These are phyloP conservation scores for Rotaria socialis DNA, from an alignment of 2,888 invertebrate genomes.

Conservation along the genomic window DNA sequence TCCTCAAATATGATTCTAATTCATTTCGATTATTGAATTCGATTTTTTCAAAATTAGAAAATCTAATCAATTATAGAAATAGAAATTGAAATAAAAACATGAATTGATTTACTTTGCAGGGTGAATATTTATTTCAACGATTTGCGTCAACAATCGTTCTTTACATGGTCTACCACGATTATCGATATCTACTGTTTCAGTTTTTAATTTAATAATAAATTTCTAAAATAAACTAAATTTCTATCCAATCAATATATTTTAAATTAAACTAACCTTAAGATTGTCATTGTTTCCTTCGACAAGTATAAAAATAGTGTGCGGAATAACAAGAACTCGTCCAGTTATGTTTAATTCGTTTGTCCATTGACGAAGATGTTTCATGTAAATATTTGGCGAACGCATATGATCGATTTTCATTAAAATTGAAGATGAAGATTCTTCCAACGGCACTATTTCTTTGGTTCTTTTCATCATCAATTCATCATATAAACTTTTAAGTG, in stretches of 20 bases:
- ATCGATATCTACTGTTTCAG: constrained; percentile 37
- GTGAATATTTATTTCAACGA: neutral
- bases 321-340: neutral
- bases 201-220: constrained; percentile 33
- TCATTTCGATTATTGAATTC: neutral
- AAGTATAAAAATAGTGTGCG: neutral
- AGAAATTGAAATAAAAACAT: neutral
- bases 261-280: neutral
- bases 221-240: neutral
- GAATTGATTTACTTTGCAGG: neutral
- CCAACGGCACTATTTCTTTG: neutral
- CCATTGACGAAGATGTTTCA: constrained; percentile 39
- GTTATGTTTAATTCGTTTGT: neutral
- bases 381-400: constrained; percentile 28
- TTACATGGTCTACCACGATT: constrained; percentile 36
- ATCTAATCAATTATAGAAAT: neutral
- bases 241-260: neutral
- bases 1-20: neutral
- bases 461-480: neutral
- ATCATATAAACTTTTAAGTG: neutral
- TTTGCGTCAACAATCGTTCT: constrained; percentile 27
- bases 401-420: constrained; percentile 38
- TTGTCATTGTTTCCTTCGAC: constrained; percentile 11
- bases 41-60: neutral
- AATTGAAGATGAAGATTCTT: neutral